Evolutionary conservation across 2,888 invertebrate species (phyloP), one percentile per base, ranked within the genome.

Genomic region (Tortrix viridana): DNA sequence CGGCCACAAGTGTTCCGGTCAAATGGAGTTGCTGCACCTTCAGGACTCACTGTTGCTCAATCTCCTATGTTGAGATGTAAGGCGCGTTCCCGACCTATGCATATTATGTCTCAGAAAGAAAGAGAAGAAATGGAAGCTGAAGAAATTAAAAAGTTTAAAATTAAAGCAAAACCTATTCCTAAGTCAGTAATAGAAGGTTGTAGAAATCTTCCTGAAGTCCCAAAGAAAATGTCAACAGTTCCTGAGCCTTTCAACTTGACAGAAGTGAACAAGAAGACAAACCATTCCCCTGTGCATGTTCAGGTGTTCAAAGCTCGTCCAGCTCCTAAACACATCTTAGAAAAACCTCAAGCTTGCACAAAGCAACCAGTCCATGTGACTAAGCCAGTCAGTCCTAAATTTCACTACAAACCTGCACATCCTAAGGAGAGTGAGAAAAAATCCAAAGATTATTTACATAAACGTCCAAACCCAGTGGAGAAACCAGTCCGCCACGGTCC

Each of bases 241-340:
- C 93, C 94, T 0, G 93, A 94, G 72, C 95, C 95, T 18, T 95
- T 95, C 69, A 93, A 94, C n/a, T 81, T 95, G 38, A 94, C 95
- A 5, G 90, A 94, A 82, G 77, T 89, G 1, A 87, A 86, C 22
- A 93, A 93, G 71, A 94, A 87, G 66, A 12, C 71, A 1, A 43
- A 74, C 1, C 75, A 69, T 16, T 77, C 81, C 6, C 75, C 84
- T 12, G 74, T 74, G 22, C 74, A 74, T 43, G 66, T 74, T 14
- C 75, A 70, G 20, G 82, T 81, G 22, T 95, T 95, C 62, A 94
- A 93, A 76, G 96, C 95, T 1, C 92, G 93, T 1, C 95, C 95
- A 1, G 92, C 93, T 1, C 95, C 95, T 1, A 93, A 92, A 78
- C 85, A 87, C 48, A 86, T 93, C 65, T 80, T 92, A 6, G 89